These are phyloP conservation scores for Cerceris ruficornis DNA, from an alignment of 2,888 invertebrate species.

Conservation along the genomic window DNA sequence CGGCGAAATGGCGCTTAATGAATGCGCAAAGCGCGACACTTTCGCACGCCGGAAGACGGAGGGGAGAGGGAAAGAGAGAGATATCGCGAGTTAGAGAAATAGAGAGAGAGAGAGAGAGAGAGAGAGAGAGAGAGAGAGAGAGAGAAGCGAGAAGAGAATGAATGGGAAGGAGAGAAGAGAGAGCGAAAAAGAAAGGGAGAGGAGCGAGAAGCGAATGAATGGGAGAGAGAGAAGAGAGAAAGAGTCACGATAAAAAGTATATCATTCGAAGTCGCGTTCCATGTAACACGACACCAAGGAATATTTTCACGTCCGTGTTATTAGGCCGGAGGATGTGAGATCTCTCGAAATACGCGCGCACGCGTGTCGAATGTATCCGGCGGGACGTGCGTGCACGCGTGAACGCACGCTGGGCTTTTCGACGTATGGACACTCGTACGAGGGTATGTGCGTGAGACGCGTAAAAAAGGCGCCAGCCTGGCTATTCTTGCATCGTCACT, in stretches of 20 bases:
- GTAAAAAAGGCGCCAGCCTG: slow-evolving; percentile 24
- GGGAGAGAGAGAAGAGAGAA: neutral
- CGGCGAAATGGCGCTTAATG: too few relatives aligned
- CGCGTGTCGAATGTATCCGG: slow-evolving; percentile 14
- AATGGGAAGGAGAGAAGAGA: too few relatives aligned
- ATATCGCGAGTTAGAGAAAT: too few relatives aligned
- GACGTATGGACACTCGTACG: too few relatives aligned
- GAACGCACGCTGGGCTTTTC: too few relatives aligned
- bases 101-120: too few relatives aligned
- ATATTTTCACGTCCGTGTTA: slow-evolving; percentile 9
- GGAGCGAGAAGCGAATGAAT: neutral
- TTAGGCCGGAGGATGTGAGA: slow-evolving; percentile 1
- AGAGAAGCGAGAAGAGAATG: too few relatives aligned
- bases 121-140: neutral
- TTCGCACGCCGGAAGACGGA: too few relatives aligned
- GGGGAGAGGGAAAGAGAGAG: too few relatives aligned
- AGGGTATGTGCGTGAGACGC: too few relatives aligned
- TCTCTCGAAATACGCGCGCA: slow-evolving; percentile 8
- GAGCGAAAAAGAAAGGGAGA: neutral
- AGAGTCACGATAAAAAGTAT: neutral
- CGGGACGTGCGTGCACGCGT: neutral
- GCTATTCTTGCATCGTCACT: slow-evolving; percentile 63
- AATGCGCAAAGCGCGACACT: too few relatives aligned
- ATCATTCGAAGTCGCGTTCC: neutral
- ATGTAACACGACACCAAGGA: slow-evolving; percentile 1